phyloP scores from a whole-genome alignment of 2,888 invertebrate species.

The Coenonympha glycerion region DNA sequence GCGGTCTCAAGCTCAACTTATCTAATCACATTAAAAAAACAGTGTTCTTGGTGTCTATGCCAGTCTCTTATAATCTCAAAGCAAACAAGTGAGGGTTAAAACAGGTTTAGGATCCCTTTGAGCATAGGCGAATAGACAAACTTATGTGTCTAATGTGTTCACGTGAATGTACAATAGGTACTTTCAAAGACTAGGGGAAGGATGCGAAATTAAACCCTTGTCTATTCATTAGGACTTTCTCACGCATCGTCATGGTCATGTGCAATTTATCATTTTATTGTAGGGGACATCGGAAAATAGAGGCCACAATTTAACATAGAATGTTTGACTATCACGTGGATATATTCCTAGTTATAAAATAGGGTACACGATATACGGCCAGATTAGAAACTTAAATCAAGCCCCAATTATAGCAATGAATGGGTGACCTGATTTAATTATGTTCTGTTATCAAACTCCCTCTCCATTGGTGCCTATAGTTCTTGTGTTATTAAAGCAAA shows the following conservation, averaged over 20 bases:
- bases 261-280: slow-evolving; percentile 23
- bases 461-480: too few species aligned
- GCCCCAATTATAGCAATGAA: background rate
- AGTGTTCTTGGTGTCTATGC: slow-evolving; percentile 18
- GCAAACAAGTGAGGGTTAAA: slow-evolving; percentile 40
- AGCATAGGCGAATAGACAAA: slow-evolving; percentile 55
- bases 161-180: slow-evolving; percentile 43
- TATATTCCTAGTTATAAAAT: background rate
- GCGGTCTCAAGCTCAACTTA: background rate
- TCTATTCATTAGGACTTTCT: slow-evolving; percentile 51
- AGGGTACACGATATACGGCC: background rate
- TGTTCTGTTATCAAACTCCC: too few species aligned
- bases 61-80: slow-evolving; percentile 23
- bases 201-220: slow-evolving; percentile 44
- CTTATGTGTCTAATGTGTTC: slow-evolving; percentile 36
- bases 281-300: background rate
- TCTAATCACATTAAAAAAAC: slow-evolving; percentile 9
- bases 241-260: slow-evolving; percentile 42
- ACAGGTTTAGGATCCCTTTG: slow-evolving; percentile 58
- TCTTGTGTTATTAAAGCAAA: too few species aligned
- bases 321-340: background rate
- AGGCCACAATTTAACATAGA: background rate
- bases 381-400: background rate
- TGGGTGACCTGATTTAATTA: background rate
- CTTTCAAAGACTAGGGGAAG: slow-evolving; percentile 41